Evolutionary conservation across 2,888 invertebrate genomes (phyloP).

Genomic region (Acanthosepion esculentum): DNA sequence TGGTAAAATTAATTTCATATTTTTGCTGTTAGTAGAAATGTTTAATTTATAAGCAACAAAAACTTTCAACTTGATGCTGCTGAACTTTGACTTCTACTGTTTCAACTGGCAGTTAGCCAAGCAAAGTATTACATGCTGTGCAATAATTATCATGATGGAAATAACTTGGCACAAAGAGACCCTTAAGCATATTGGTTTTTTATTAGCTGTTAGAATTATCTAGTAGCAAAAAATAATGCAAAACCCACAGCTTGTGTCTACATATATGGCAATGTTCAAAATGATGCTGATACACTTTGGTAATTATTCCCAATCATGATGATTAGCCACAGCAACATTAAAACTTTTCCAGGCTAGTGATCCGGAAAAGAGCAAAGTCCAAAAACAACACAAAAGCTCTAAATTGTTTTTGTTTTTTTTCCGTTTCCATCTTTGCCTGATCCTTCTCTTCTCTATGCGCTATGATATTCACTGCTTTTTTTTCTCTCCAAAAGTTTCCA

Average conservation of each 20-base stretch:
- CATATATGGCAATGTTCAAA: neutral
- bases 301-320: neutral
- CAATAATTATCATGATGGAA: neutral
- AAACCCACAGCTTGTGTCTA: neutral
- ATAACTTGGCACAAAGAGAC: neutral
- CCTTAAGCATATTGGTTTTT: neutral
- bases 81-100: neutral
- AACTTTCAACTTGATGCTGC: neutral
- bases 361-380: neutral
- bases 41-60: neutral
- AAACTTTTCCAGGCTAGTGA: neutral
- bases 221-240: neutral
- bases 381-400: neutral
- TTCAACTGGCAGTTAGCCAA: neutral
- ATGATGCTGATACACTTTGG: neutral
- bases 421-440: neutral
- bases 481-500: neutral
- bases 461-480: neutral
- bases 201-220: neutral
- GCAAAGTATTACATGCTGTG: neutral
- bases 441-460: neutral
- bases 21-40: neutral
- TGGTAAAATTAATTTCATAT: neutral
- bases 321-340: neutral
- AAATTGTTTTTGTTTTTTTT: neutral